Conservation (phyloP, 2,888 invertebrate genomes). For the Pseudococcus jackbeardsleyi region DNA sequence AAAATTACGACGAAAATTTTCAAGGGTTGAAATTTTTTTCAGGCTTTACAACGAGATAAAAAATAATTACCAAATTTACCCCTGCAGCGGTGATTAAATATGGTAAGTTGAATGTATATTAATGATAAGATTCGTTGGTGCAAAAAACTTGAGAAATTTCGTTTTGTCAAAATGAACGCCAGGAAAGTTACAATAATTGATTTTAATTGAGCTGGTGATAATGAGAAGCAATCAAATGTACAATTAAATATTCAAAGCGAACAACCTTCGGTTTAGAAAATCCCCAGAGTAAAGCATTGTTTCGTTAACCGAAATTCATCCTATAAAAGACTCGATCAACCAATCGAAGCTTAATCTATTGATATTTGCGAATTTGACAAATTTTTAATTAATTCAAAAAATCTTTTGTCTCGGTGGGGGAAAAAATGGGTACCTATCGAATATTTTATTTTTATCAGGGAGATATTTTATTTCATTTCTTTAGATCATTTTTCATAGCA, state of each 20-base stretch:
- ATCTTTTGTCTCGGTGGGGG: background rate
- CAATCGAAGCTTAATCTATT: background rate
- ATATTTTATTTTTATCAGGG: no score
- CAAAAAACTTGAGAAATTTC: background rate
- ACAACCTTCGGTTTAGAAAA: constrained; percentile 25
- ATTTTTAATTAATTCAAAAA: background rate
- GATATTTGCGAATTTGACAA: background rate
- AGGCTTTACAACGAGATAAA: background rate
- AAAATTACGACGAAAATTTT: no score
- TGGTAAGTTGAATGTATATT: background rate
- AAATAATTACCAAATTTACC: background rate
- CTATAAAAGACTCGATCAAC: background rate
- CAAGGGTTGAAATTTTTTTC: background rate
- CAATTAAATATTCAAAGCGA: constrained; percentile 41
- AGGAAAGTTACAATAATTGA: background rate
- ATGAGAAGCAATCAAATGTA: constrained; percentile 18
- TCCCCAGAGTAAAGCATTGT: constrained; percentile 7
- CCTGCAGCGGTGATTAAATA: background rate
- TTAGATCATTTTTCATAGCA: background rate
- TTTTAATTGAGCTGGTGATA: constrained; percentile 34
- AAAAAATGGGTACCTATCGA: background rate
- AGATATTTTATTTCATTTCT: background rate
- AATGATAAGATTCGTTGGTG: background rate
- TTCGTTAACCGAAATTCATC: constrained; percentile 6
- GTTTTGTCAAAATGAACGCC: background rate